phyloP scores from a whole-genome alignment of 2,888 invertebrate species.

The Andrena hattorfiana region DNA sequence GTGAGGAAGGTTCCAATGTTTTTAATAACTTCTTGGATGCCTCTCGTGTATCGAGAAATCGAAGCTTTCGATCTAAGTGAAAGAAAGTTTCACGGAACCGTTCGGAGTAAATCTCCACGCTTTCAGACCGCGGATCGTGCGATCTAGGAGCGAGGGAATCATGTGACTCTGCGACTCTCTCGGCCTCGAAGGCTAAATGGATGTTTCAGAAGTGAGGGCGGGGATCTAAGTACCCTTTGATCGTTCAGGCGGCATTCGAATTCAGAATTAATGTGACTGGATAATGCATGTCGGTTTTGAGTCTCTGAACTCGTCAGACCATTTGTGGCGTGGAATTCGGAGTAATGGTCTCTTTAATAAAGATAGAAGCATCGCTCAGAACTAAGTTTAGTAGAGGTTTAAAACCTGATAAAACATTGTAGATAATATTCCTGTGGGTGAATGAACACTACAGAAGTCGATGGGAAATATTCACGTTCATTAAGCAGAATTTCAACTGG shows the following conservation, averaged over 20 bases:
- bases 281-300: not conserved
- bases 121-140: not conserved
- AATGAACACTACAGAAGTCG: not conserved
- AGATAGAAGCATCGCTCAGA: no score
- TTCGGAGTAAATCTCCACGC: not conserved
- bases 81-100: not conserved
- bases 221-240: not conserved
- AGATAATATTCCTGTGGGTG: no score
- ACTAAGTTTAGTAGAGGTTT: no score
- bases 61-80: slow-evolving; percentile 7
- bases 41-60: not conserved
- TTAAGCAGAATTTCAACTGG: not conserved
- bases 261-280: slow-evolving; percentile 8
- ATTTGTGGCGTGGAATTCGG: slow-evolving; percentile 3
- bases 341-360: no score
- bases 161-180: not conserved
- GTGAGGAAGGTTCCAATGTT: no score
- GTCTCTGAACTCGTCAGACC: slow-evolving; percentile 17
- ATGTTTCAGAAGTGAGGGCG: not conserved
- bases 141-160: not conserved
- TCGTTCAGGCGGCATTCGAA: slow-evolving; percentile 23
- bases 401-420: no score
- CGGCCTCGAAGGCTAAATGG: not conserved
- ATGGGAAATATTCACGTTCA: not conserved
- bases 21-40: not conserved